Conservation (phyloP, 2,797 vertebrate species). For the Mus minutoides region DNA sequence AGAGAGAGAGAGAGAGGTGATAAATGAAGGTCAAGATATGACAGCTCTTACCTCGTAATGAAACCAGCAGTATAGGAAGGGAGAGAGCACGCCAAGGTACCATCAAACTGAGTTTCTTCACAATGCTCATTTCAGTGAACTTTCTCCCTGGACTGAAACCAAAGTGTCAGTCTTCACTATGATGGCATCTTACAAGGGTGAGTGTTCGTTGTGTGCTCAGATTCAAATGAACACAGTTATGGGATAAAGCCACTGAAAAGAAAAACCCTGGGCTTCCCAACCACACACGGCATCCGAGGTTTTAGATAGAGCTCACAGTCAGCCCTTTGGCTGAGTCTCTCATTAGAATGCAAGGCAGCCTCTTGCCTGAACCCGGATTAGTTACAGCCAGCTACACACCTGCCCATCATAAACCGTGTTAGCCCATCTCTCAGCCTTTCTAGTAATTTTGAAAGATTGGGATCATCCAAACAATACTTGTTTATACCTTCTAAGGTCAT, state of each 20-base stretch:
- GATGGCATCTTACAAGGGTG: slow-evolving; percentile 91
- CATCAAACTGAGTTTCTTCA: slow-evolving; percentile 94
- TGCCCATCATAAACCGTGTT: slow-evolving; percentile 72
- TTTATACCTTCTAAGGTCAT: slow-evolving; percentile 62
- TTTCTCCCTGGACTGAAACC: slow-evolving; percentile 86
- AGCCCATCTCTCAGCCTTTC: slow-evolving; percentile 83
- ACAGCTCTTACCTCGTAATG: slow-evolving; percentile 93
- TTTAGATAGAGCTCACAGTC: slow-evolving; percentile 82
- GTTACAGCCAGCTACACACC: slow-evolving; percentile 85
- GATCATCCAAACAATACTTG: not conserved
- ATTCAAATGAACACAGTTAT: slow-evolving; percentile 72
- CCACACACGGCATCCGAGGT: slow-evolving; percentile 76
- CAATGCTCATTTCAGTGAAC: slow-evolving; percentile 96
- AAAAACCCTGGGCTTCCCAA: slow-evolving; percentile 71
- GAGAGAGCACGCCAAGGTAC: slow-evolving; percentile 92
- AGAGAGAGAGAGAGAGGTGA: slow-evolving; percentile 41
- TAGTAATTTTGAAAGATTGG: slow-evolving; percentile 77
- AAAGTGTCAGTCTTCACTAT: slow-evolving; percentile 84
- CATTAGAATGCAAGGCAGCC: slow-evolving; percentile 89
- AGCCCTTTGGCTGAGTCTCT: slow-evolving; percentile 81
- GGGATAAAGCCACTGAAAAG: slow-evolving; percentile 57
- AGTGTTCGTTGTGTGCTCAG: slow-evolving; percentile 67
- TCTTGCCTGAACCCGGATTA: slow-evolving; percentile 86
- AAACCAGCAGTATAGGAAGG: slow-evolving; percentile 91
- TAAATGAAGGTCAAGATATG: slow-evolving; percentile 34